Evolutionary conservation across 1,140 invertebrate species (phyloP).

Genomic region (Helicoverpa zea): DNA sequence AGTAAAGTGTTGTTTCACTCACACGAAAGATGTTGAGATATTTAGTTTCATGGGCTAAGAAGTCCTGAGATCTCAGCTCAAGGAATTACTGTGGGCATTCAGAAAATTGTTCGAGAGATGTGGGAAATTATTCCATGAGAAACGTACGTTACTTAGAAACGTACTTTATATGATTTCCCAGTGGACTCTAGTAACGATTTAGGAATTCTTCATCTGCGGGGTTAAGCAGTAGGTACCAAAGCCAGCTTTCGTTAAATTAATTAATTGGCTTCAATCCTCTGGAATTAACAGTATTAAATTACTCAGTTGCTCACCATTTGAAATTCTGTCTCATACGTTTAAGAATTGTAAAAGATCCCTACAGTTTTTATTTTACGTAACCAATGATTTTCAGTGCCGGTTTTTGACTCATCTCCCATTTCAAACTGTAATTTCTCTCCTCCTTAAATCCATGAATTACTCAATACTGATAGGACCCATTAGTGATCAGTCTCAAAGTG

Average conservation of each 20-base stretch:
- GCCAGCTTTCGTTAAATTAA: slow-evolving; percentile 29
- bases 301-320: background rate
- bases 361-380: too few species aligned
- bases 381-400: too few species aligned
- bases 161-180: slow-evolving; percentile 47
- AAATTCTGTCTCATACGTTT: too few species aligned
- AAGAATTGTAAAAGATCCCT: too few species aligned
- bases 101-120: slow-evolving; percentile 39
- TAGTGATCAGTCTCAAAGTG: too few species aligned
- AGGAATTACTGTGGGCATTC: background rate
- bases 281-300: background rate
- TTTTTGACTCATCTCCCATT: too few species aligned
- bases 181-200: slow-evolving; percentile 18
- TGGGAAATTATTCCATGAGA: slow-evolving; percentile 23
- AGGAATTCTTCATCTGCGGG: slow-evolving; percentile 14
- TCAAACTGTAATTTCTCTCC: too few species aligned
- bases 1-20: slow-evolving; percentile 29
- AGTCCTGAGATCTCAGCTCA: background rate
- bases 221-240: background rate
- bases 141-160: slow-evolving; percentile 42
- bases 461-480: too few species aligned
- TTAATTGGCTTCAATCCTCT: slow-evolving; percentile 1
- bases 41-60: slow-evolving; percentile 23
- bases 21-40: slow-evolving; percentile 19
- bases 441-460: background rate